Percentiles rank a stretch among this genome's conserved stretches.
Conservation (phyloP, 1,140 invertebrate species). For the Sarcophaga bullata region DNA sequence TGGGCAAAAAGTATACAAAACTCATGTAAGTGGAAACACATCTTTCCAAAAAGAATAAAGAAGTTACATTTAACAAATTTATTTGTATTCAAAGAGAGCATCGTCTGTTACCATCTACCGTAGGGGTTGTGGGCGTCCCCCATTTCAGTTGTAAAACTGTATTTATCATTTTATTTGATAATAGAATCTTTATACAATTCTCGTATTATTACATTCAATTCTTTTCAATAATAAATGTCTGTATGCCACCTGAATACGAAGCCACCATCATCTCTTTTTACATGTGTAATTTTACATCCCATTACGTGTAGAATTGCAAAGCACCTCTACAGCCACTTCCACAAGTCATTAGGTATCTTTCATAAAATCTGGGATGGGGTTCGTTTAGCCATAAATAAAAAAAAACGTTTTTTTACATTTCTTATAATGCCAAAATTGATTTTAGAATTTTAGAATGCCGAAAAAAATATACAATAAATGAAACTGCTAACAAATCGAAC, state of each 20-base stretch:
- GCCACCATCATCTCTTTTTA: neutral
- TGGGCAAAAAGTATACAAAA: neutral
- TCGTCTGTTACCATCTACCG: neutral
- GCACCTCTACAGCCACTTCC: no score
- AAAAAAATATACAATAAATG: no score
- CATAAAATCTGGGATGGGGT: no score
- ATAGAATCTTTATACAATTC: slow-evolving; percentile 30
- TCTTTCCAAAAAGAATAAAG: neutral
- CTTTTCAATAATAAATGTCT: neutral
- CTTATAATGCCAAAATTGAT: no score
- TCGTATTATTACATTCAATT: neutral
- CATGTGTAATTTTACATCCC: neutral
- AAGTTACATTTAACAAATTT: neutral
- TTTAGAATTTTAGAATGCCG: no score
- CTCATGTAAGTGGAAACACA: neutral
- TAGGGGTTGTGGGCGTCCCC: slow-evolving; percentile 31
- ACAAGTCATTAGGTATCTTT: no score
- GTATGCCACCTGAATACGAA: neutral
- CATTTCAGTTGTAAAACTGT: slow-evolving; percentile 2
- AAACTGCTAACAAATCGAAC: no score
- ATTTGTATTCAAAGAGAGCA: slow-evolving; percentile 2
- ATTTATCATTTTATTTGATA: slow-evolving; percentile 25
- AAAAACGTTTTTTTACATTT: no score
- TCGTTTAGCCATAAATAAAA: no score
- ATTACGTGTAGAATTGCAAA: no score